phyloP scores from a whole-genome alignment of 2,113 vertebrate species.

The Neofelis nebulosa region DNA sequence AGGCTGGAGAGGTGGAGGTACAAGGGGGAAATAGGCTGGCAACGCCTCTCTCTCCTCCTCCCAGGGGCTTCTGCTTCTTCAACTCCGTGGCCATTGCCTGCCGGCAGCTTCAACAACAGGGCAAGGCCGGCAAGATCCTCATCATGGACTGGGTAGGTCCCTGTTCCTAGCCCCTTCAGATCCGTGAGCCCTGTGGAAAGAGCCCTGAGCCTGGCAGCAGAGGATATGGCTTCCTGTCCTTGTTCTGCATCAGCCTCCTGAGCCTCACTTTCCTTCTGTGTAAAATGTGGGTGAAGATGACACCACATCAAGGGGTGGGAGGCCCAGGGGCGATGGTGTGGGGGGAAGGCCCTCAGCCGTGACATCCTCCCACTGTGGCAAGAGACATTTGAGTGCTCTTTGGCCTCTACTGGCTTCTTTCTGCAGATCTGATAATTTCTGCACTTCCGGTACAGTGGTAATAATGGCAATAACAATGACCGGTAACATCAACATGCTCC shows the following conservation, averaged over 20 bases:
- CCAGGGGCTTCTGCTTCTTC: slow-evolving; percentile 95
- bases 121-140: slow-evolving; percentile 92
- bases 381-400: neutral
- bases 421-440: neutral
- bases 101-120: slow-evolving; percentile 89
- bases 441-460: neutral
- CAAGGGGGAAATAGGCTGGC: neutral
- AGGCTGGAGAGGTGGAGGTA: no score
- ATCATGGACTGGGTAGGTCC: slow-evolving; percentile 96
- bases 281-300: neutral
- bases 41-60: neutral
- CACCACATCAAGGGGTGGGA: neutral
- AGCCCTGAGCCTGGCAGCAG: neutral
- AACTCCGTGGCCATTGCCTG: slow-evolving; percentile 96
- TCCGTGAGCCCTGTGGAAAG: fast-evolving
- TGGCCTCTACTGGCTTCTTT: neutral
- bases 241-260: neutral
- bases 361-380: fast-evolving
- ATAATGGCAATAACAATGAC: neutral
- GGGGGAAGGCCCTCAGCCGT: neutral
- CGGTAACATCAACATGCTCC: neutral
- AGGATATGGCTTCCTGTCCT: neutral
- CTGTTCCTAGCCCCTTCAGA: neutral
- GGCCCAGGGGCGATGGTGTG: neutral
- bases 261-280: neutral